Evolutionary conservation across 2,113 vertebrate species (phyloP), one percentile per base, ranked within the genome.

Genomic region (Hucho hucho): DNA sequence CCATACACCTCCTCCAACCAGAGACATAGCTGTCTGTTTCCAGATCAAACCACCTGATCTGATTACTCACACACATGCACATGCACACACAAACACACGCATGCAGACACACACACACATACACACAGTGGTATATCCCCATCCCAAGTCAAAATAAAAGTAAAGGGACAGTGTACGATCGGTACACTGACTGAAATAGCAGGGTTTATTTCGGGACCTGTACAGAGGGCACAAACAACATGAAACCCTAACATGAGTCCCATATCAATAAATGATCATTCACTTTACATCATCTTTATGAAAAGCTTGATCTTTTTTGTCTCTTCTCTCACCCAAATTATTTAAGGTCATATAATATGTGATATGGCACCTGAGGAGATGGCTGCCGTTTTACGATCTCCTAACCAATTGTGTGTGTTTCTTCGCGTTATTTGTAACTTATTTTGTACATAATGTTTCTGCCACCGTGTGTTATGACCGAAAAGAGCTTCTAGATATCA

Each of bases 21-120:
- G 46, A 81, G 61, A 75, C n/a, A 56, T 61, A 61, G 71, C 29
- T 64, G 59, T 9, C 69, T 76, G 79, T 74, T 73, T 72, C 63
- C 28, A 22, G 59, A 63, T 77, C 68, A 67, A 75, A 46, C 69
- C 37, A 22, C 56, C 47, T 18, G 79, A 70, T 82, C 73, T 72
- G 69, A 76, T 82, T 77, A 74, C 78, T 61, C 11, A 63, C 26
- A 58, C 25, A 29, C 47, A 59, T 4, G 26, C 28, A 56, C 69
- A 58, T 25, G 59, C 49, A 20, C 49, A 13, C 16, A 18, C 49
- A 71, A 25, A 58, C 6, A 72, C 2, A 12, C 53, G 59, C 47
- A 18, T n/a, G n/a, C n/a, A n/a, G n/a, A n/a, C n/a, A n/a, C 49
- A 56, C 16, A 18, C 49, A 71, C 49, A 58, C 6, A 72, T 4